These are phyloP conservation scores for Andrena camellia DNA, from an alignment of 2,888 invertebrate species.

Conservation along the genomic window DNA sequence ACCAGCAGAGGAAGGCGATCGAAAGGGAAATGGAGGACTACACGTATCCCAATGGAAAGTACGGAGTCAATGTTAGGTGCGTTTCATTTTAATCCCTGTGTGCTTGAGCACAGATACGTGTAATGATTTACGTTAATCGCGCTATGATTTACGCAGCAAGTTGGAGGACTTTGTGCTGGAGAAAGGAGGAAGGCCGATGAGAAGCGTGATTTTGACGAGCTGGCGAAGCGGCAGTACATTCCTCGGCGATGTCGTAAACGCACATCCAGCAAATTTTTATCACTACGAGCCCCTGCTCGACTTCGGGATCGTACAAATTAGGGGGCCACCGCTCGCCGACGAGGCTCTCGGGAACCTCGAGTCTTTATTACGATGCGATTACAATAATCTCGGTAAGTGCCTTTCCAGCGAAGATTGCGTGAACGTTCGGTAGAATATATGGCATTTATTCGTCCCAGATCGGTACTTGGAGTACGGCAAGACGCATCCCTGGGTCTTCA, in stretches of 20 bases:
- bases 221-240: slow-evolving; percentile 97
- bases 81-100: not conserved
- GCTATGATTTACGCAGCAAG: slow-evolving; percentile 80
- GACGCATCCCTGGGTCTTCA: slow-evolving; percentile 92
- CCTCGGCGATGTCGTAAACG: slow-evolving; percentile 93
- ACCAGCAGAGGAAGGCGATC: slow-evolving; percentile 86
- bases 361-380: slow-evolving; percentile 92
- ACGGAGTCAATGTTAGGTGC: slow-evolving; percentile 86
- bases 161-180: slow-evolving; percentile 90
- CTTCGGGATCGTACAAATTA: slow-evolving; percentile 93
- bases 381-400: slow-evolving; percentile 88
- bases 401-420: not conserved
- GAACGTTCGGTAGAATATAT: not conserved
- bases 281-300: slow-evolving; percentile 95
- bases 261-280: slow-evolving; percentile 94
- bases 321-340: slow-evolving; percentile 90
- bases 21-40: slow-evolving; percentile 88
- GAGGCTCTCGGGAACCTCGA: slow-evolving; percentile 89
- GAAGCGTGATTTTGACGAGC: slow-evolving; percentile 93
- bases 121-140: not conserved
- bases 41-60: slow-evolving; percentile 87
- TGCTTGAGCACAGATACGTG: not conserved
- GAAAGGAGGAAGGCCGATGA: slow-evolving; percentile 90
- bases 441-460: slow-evolving; percentile 81
- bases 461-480: slow-evolving; percentile 92